Evolutionary conservation across 2,888 invertebrate genomes (phyloP).

Genomic region (Acronicta leporina): DNA sequence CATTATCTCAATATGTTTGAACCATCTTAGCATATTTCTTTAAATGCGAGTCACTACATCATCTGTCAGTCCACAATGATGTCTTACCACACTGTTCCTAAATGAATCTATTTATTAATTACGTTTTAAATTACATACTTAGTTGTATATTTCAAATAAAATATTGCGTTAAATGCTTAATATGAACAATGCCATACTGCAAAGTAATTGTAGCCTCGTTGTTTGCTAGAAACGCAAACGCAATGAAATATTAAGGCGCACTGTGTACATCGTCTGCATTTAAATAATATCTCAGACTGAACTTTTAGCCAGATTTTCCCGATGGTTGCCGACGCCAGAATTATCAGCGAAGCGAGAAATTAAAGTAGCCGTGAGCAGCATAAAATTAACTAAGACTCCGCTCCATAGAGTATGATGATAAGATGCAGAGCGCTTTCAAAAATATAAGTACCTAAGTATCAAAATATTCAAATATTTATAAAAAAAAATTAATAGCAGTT

Average conservation of each 20-base stretch:
- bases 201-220: conserved; percentile 27
- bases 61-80: no score
- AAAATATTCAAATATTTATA: no score
- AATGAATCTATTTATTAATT: no score
- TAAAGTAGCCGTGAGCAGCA: conserved; percentile 86
- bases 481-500: no score
- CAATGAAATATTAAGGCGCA: conserved; percentile 57
- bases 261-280: conserved; percentile 70
- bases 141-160: no score
- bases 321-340: conserved; percentile 79
- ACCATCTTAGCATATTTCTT: no score
- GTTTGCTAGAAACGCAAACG: conserved; percentile 45
- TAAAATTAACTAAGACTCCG: conserved; percentile 83
- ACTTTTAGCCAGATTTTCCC: conserved; percentile 78
- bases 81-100: no score
- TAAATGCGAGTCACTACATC: no score
- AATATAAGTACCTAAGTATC: no score
- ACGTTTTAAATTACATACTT: no score
- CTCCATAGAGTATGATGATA: conserved; percentile 31
- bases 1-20: no score
- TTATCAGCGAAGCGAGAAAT: conserved; percentile 84
- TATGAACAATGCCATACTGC: conserved; percentile 18
- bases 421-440: conserved; percentile 30
- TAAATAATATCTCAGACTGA: conserved; percentile 72
- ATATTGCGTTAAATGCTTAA: conserved; percentile 7